Base-by-base conservation (phyloP, 2,113 vertebrate genomes). In the Indicator maculatus region DNA sequence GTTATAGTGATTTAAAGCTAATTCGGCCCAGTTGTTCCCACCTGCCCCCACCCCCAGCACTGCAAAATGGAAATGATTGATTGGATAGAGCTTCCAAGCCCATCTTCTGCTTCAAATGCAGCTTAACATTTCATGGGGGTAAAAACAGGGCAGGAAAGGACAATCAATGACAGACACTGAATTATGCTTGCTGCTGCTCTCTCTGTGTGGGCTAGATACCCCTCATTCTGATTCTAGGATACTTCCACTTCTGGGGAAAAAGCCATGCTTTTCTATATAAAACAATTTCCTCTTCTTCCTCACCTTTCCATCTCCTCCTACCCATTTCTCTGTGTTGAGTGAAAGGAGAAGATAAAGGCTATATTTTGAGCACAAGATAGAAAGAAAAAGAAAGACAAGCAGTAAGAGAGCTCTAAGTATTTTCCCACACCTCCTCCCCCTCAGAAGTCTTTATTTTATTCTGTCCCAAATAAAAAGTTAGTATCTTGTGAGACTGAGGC, bases 311-410 rank as follows among this genome's bases (percentile, higher is more conserved):
- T 33, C 31, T 92, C 55, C 4, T 11, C 76, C 76, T 70, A 88
- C 52, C 28, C 60, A 83, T 93, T 92, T 83, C 13, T 67, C 86
- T 96, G 83, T 92, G 52, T 70, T 95, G 83, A 84, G 44, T 90
- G 77, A 95, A 93, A 38, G 93, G 36, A 97, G 41, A 96, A 86
- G 63, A 94, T 28, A 89, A 84, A 92, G 56, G 24, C 56, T 94
- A 64, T 60, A 93, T 96, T 97, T 89, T 82, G 86, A 90, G 67
- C 41, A 82, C 6, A 90, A 72, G 33, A 12, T 60, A 63, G 28
- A 12, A 33, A 83, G 45, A 80, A 87, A 93, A 86, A 71, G 13
- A 55, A 89, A 73, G 21, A 75, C 69, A 85, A 67, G 16, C 33
- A 67, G 15, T 30, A 70, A 36, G 36, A 69, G 12, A 64, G 39